A percentile compares a stretch with the other conserved stretches of the same genome.
phyloP scores from a whole-genome alignment of 35 echinoderm and acorn worm genomes.

The Lytechinus variegatus region DNA sequence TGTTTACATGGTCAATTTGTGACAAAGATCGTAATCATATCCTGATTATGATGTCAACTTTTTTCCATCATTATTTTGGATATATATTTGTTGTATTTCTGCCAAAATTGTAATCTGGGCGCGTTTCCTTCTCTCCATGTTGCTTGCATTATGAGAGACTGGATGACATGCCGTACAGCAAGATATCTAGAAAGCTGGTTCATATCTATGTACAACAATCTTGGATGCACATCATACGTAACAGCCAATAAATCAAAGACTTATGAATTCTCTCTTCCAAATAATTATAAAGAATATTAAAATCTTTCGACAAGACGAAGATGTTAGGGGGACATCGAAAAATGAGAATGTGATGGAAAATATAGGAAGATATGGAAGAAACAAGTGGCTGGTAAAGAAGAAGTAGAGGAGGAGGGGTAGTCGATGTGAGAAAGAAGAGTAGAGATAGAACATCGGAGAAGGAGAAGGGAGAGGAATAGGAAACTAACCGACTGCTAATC shows the following conservation, averaged over 20 bases:
- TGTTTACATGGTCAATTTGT: slow-evolving; percentile 1
- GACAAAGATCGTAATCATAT: not conserved
- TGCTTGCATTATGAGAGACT: not conserved
- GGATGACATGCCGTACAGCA: not conserved
- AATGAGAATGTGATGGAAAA: not conserved
- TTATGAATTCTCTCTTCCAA: not conserved
- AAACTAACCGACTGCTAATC: slow-evolving; percentile 84
- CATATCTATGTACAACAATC: not conserved
- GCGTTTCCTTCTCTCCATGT: not conserved
- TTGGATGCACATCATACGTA: not conserved
- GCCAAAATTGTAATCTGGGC: not conserved
- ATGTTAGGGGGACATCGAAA: not conserved
- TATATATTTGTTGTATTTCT: not conserved
- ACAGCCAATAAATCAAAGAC: not conserved
- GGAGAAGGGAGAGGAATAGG: not conserved
- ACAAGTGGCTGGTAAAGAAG: not conserved
- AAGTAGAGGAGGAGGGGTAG: not conserved
- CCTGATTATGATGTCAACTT: not conserved
- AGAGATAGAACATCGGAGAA: not conserved
- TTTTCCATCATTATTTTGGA: not conserved
- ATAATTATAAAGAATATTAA: not conserved
- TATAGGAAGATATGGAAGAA: not conserved
- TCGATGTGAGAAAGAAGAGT: not conserved
- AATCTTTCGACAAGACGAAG: not conserved
- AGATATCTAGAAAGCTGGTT: not conserved